Conservation (phyloP, 2,797 vertebrate species). For the Hipposideros larvatus region DNA sequence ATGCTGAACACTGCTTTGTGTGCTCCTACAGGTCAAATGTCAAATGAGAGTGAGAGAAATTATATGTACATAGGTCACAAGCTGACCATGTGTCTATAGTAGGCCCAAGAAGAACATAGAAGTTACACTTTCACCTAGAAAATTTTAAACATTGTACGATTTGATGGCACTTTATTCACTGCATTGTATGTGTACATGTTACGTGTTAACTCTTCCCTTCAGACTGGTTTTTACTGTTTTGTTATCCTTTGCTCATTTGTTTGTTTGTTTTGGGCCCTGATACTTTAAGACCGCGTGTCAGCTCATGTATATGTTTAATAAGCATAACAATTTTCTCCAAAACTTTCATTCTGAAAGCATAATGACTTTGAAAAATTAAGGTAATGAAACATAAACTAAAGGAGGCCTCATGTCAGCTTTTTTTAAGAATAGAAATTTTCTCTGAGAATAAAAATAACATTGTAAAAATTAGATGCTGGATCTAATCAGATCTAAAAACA, state of each 20-base stretch:
- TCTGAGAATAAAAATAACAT: conserved; percentile 30
- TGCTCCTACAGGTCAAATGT: background rate
- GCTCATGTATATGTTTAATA: background rate
- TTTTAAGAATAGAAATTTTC: conserved; percentile 52
- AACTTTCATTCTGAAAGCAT: background rate
- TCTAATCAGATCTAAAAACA: conserved; percentile 25
- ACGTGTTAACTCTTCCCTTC: background rate
- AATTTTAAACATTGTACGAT: background rate
- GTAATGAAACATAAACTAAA: background rate
- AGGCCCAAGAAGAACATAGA: background rate
- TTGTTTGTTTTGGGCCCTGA: background rate
- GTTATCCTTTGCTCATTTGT: background rate
- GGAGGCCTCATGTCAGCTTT: background rate
- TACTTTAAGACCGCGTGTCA: background rate
- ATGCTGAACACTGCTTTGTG: background rate
- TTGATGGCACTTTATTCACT: background rate
- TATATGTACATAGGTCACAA: background rate
- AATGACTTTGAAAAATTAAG: conserved; percentile 30
- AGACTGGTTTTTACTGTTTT: background rate
- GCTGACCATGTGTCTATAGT: background rate
- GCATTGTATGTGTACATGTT: background rate
- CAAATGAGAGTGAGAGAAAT: background rate
- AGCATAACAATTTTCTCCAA: background rate
- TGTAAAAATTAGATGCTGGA: conserved; percentile 23
- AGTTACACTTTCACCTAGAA: background rate